Evolutionary conservation across 2,888 invertebrate genomes (phyloP).

Genomic region (Epistrophella euchroma): DNA sequence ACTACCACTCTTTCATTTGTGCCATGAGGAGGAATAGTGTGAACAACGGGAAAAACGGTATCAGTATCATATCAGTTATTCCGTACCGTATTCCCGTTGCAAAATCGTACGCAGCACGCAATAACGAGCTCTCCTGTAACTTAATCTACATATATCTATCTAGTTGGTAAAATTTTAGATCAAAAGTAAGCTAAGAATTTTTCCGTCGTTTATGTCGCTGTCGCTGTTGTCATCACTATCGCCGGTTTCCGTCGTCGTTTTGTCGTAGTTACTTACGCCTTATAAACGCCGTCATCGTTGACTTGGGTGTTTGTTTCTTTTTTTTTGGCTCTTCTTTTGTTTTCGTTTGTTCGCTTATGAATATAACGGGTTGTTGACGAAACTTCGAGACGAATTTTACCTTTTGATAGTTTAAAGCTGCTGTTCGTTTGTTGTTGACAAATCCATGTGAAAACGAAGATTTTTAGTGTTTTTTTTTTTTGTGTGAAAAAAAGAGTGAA

Average conservation of each 20-base stretch:
- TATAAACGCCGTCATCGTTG: not conserved
- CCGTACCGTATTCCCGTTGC: conserved; percentile 56
- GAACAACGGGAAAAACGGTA: conserved; percentile 51
- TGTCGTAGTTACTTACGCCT: conserved; percentile 5
- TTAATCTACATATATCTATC: not conserved
- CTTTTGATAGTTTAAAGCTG: not conserved
- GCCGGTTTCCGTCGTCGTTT: conserved; percentile 19
- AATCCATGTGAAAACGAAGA: not conserved
- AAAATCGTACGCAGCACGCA: conserved; percentile 70
- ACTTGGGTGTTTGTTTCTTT: not conserved
- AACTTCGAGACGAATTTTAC: not conserved
- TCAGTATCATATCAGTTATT: conserved; percentile 66
- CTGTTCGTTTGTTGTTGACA: not conserved
- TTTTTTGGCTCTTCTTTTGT: not conserved
- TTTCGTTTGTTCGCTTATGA: not conserved
- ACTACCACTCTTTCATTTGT: conserved; percentile 58
- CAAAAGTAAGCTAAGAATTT: conserved; percentile 7
- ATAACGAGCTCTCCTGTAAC: conserved; percentile 46
- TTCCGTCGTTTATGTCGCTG: conserved; percentile 13
- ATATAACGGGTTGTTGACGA: not conserved
- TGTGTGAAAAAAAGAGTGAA: not conserved
- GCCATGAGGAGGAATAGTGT: conserved; percentile 56
- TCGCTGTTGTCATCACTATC: conserved; percentile 27
- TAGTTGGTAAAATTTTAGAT: conserved; percentile 15
- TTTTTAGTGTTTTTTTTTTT: not conserved